Base-by-base conservation (phyloP, 1,140 invertebrate genomes). In the Catajapyx aquilonaris region DNA sequence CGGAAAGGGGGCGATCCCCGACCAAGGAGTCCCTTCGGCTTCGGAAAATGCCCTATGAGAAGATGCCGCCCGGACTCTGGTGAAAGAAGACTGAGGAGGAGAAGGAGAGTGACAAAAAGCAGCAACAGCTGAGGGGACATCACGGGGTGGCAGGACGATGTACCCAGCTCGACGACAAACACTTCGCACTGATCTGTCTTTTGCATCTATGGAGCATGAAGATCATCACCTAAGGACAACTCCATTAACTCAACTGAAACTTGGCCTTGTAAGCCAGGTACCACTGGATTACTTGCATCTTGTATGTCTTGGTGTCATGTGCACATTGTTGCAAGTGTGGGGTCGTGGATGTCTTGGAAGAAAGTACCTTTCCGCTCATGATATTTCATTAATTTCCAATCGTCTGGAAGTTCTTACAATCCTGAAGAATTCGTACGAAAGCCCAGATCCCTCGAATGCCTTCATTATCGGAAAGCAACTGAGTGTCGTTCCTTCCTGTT, bases 351-450 rank as follows among this genome's bases (percentile, higher is more conserved):
- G 42, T 3, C 4, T 10, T 22, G 13, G 31, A 7, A 28, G 13
- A 20, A 5, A 10, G 34, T n/a, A 23, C 28, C 9, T 41, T 7
- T 17, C 7, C n/a, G 9, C 5, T n/a, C 19, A 2, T 5, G 13
- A 34, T 2, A 20, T 44, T 4, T 11, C 13, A 10, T 4, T 13
- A 4, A 38, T 44, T 22, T 37, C 30, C 15, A 1, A 22, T 9
- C 28, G 23, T 15, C 30, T 42, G 13, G 10, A 13, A 13, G 11
- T 3, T 17, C 31, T 38, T n/a, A 20, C 2, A 20, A 43, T 18
- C 39, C 44, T 7, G 22, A 23, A 11, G 41, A 45, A 13, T 45
- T 45, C 38, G 16, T 17, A 13, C 13, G 41, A n/a, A 45, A 38
- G 33, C 34, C 30, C 18, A 2, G 44, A 17, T 11, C 15, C 10